These are phyloP conservation scores for Glossophaga mutica DNA, from an alignment of 2,797 vertebrate species.

Conservation along the genomic window DNA sequence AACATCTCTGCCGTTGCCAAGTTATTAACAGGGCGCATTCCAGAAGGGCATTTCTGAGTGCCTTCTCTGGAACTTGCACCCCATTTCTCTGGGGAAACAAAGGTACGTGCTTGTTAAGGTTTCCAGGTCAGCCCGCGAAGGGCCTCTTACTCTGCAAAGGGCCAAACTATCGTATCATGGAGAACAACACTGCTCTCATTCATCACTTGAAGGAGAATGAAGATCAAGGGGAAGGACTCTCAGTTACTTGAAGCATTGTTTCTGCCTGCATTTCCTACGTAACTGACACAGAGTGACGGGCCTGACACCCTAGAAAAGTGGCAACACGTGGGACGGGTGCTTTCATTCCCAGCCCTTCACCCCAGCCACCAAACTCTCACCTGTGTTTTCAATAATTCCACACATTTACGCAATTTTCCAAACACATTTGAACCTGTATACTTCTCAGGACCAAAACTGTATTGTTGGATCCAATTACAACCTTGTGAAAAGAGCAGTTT, in stretches of 20 bases:
- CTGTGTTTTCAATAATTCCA: conserved; percentile 83
- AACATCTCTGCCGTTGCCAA: not conserved
- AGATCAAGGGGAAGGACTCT: not conserved
- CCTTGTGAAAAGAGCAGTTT: conserved; percentile 88
- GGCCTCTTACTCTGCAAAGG: fast-evolving
- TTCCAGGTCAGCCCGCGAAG: not conserved
- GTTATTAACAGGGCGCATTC: not conserved
- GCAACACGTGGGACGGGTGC: fast-evolving
- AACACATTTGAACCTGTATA: conserved; percentile 85
- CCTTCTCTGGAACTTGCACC: not conserved
- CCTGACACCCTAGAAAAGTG: fast-evolving
- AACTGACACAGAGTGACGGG: fast-evolving
- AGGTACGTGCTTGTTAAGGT: fast-evolving
- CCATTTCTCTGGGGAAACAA: not conserved
- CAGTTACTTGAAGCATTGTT: not conserved
- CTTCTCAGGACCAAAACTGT: conserved; percentile 86
- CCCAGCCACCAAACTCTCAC: conserved; percentile 73
- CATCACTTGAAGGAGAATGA: not conserved
- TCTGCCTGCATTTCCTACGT: not conserved
- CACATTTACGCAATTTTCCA: conserved; percentile 84
- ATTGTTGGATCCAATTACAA: conserved; percentile 89
- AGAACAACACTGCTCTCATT: fast-evolving
- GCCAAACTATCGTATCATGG: fast-evolving
- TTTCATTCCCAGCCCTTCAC: not conserved
- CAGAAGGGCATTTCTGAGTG: not conserved